Evolutionary conservation across 2,888 invertebrate species (phyloP), one percentile per base, ranked within the genome.

Genomic region (Agrilus mali): DNA sequence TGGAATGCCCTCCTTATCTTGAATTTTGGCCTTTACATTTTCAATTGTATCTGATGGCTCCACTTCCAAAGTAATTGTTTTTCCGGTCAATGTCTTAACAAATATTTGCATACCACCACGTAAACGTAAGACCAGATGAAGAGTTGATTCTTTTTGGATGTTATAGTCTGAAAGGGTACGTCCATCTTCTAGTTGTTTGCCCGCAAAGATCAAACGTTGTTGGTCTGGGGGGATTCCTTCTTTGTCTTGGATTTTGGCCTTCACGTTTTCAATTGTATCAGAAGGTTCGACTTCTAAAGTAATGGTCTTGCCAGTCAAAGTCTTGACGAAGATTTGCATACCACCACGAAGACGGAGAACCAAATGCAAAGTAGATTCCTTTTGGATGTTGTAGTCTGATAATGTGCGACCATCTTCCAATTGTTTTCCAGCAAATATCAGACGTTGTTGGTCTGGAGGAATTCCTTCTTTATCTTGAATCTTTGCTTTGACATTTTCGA

Each of bases 221-320:
- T 88, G 87, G 66, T 88, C 88, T 55, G 88, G 88, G 1, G 88
- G 88, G 55, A 89, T 88, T 40, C 88, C 89, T 64, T 89, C 89
- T 66, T 89, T 89, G 55, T 89, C 87, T 61, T 89, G 87, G 54
- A 89, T 88, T 63, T 89, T 89, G 0, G 86, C 85, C 64, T 93
- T 93, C 16, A 93, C 90, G 79, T 93, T 90, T 70, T 92, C 90
- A 57, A 93, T 92, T 7, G 88, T 86, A 63, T 92, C 90, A 1
- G 87, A 86, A 41, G 90, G 83, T 55, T 78, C 77, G 1, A 73
- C 72, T 55, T 72, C 72, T 1, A 73, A 48, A 0, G 73, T 72
- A 51, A 74, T 75, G 32, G 75, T 75, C 55, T 75, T 75, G 4
- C 74, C 74, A 12, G 74, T 75, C 14, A 74, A 52, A 0, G 74